Percentiles rank a stretch among this genome's conserved stretches.
Evolutionary conservation across 2,888 invertebrate species (phyloP).

Genomic region (Tridacna gigas): DNA sequence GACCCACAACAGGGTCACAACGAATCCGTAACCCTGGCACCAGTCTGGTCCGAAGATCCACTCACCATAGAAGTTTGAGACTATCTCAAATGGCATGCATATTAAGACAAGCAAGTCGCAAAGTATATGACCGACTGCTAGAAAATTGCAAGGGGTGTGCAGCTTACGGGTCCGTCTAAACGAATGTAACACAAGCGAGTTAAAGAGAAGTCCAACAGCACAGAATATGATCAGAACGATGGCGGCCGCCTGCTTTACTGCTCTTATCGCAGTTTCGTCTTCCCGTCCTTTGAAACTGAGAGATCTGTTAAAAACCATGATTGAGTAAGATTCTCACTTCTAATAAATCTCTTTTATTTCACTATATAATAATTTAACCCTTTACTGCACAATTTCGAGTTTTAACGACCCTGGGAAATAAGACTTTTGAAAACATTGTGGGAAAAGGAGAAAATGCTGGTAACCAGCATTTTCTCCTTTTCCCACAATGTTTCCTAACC

Average conservation of each 20-base stretch:
- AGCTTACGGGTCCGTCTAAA: slow-evolving; percentile 27
- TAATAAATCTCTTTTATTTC: neutral
- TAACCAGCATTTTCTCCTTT: neutral
- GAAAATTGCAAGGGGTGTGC: slow-evolving; percentile 49
- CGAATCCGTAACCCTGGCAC: slow-evolving; percentile 44
- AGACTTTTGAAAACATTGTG: neutral
- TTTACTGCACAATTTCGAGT: neutral
- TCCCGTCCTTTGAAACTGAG: slow-evolving; percentile 10
- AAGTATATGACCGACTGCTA: slow-evolving; percentile 36
- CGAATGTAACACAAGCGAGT: slow-evolving; percentile 37
- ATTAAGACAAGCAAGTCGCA: slow-evolving; percentile 36
- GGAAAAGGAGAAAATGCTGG: neutral
- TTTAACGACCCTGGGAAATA: neutral
- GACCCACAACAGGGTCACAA: slow-evolving; percentile 36
- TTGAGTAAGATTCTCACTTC: neutral
- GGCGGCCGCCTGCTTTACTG: slow-evolving; percentile 9
- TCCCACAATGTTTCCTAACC: neutral
- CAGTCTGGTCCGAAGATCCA: slow-evolving; percentile 45
- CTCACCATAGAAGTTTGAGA: slow-evolving; percentile 35
- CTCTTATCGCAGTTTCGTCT: slow-evolving; percentile 6
- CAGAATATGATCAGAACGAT: slow-evolving; percentile 25
- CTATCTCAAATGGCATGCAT: slow-evolving; percentile 45
- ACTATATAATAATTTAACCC: neutral
- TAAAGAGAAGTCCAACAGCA: slow-evolving; percentile 26
- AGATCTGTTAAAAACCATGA: slow-evolving; percentile 7